phyloP scores from a whole-genome alignment of 2,888 invertebrate genomes.

The Drosophila paucipuncta region DNA sequence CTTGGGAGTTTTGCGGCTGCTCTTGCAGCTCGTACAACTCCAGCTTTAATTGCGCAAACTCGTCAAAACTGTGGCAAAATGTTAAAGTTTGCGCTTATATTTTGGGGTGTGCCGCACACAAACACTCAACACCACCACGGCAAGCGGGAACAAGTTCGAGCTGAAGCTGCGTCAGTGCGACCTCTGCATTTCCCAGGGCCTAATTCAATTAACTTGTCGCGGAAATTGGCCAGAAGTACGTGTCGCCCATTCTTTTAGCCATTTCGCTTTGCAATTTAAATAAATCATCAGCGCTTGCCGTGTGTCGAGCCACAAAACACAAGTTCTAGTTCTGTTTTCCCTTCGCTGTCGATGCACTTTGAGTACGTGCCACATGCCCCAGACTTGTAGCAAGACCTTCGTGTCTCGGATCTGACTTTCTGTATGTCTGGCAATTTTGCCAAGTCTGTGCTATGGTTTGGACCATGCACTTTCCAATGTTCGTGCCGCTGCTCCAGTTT shows the following conservation, averaged over 20 bases:
- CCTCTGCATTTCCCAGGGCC: slow-evolving; percentile 46
- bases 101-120: slow-evolving; percentile 36
- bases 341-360: slow-evolving; percentile 71
- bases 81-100: slow-evolving; percentile 56
- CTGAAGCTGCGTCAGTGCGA: neutral
- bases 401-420: slow-evolving; percentile 30
- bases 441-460: slow-evolving; percentile 19
- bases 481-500: slow-evolving; percentile 76
- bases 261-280: slow-evolving; percentile 80
- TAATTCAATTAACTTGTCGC: slow-evolving; percentile 76
- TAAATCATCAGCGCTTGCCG: slow-evolving; percentile 79
- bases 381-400: slow-evolving; percentile 39
- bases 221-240: slow-evolving; percentile 68
- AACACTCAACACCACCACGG: slow-evolving; percentile 5
- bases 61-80: slow-evolving; percentile 60
- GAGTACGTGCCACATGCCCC: slow-evolving; percentile 59
- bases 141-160: slow-evolving; percentile 34
- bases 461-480: slow-evolving; percentile 66
- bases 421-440: slow-evolving; percentile 65
- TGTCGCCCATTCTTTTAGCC: slow-evolving; percentile 53
- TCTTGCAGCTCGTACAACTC: slow-evolving; percentile 29
- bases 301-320: slow-evolving; percentile 18
- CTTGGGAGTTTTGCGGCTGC: slow-evolving; percentile 47
- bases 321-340: slow-evolving; percentile 30
- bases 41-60: slow-evolving; percentile 66